Conservation (phyloP, 1,140 invertebrate species). For the Melitaea cinxia region DNA sequence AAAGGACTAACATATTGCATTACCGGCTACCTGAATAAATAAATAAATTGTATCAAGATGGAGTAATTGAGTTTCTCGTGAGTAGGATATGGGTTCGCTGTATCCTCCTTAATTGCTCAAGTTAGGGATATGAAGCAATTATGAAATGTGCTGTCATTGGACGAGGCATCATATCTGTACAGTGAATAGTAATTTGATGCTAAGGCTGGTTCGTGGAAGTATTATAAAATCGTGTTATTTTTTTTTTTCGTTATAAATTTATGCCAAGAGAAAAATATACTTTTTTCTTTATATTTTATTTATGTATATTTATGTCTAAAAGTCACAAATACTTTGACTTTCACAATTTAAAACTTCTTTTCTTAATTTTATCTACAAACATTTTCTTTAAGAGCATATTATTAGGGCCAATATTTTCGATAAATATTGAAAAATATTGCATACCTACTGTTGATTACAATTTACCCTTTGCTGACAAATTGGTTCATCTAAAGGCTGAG, state of each 20-base stretch:
- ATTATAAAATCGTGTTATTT: too few species aligned
- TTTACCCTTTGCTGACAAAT: slow-evolving; percentile 57
- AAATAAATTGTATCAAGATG: slow-evolving; percentile 55
- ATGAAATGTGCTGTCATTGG: slow-evolving; percentile 27
- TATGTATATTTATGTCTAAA: too few species aligned
- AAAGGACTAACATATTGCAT: slow-evolving; percentile 33
- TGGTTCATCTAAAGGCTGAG: slow-evolving; percentile 51
- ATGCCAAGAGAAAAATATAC: too few species aligned
- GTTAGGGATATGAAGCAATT: slow-evolving; percentile 46
- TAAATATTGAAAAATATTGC: too few species aligned
- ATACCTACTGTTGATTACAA: slow-evolving; percentile 49
- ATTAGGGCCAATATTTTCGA: too few species aligned
- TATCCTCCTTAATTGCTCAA: slow-evolving; percentile 42
- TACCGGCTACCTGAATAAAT: slow-evolving; percentile 43
- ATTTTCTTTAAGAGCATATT: too few species aligned
- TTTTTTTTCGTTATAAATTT: too few species aligned
- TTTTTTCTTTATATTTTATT: too few species aligned
- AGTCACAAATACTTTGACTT: too few species aligned
- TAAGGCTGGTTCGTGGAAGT: too few species aligned
- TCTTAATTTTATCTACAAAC: too few species aligned
- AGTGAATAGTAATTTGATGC: slow-evolving; percentile 16
- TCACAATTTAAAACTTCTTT: too few species aligned
- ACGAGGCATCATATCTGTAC: slow-evolving; percentile 21
- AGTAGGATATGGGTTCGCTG: slow-evolving; percentile 46
- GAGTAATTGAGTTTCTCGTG: slow-evolving; percentile 57